Conservation (phyloP, 2,797 vertebrate genomes). For the Pantherophis alleghaniensis region DNA sequence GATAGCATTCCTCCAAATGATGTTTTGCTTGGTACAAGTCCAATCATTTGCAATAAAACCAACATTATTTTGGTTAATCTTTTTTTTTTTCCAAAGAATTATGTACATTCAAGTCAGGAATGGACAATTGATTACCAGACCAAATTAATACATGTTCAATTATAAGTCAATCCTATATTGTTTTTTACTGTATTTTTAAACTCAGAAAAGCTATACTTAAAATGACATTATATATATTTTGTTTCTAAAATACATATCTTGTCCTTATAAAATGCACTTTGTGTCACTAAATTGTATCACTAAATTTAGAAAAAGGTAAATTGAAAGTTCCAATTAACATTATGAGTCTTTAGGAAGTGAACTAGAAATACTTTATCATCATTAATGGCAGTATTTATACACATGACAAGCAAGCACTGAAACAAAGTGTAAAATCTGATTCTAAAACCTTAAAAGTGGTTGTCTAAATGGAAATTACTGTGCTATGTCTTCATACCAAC, state of each 20-base stretch:
- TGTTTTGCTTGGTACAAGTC: background rate
- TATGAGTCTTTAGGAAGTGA: background rate
- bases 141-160: background rate
- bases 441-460: background rate
- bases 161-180: background rate
- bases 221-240: background rate
- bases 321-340: background rate
- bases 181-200: background rate
- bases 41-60: background rate
- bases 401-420: background rate
- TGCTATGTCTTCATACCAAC: background rate
- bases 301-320: background rate
- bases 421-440: background rate
- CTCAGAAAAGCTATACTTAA: background rate
- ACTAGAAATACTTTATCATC: background rate
- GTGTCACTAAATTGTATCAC: background rate
- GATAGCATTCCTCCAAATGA: background rate
- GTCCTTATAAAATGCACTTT: background rate
- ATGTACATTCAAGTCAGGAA: background rate
- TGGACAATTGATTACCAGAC: background rate
- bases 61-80: background rate
- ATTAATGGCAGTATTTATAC: background rate
- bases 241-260: background rate
- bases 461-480: background rate
- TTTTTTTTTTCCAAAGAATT: background rate